Evolutionary conservation across 1,140 invertebrate genomes (phyloP), one percentile per base, ranked within the genome.

Genomic region (Contarinia nasturtii): DNA sequence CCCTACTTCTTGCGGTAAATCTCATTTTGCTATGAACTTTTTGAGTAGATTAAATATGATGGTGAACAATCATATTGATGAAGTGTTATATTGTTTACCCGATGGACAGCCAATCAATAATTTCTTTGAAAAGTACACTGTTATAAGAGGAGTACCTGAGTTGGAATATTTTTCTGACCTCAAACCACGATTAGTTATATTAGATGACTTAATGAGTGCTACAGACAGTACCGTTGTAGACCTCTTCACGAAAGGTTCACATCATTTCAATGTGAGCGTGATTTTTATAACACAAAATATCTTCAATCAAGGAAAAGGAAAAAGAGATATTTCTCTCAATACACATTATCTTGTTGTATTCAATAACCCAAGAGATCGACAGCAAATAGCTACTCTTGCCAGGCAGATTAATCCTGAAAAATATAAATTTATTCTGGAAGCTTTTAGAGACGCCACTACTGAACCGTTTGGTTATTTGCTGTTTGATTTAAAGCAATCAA

Each of bases 151-250:
- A 10, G 8, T 36, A 36, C 34, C 34, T 10, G 8, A 8, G 8
- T 10, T 10, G n/a, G 34, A 10, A n/a, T n/a, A 10, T 36, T n/a
- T 36, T 36, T 8, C 8, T 8, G 34, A 36, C 34, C 34, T 8
- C 8, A 36, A 36, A n/a, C 34, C 34, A 10, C 8, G 34, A n/a
- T n/a, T 36, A 8, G n/a, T 36, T n/a, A 36, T 36, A 36, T 10
- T 48, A 15, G 48, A 49, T 22, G 48, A 49, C 21, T 40, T 49
- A 17, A 44, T 45, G 43, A 45, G 48, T n/a, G 48, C 45, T n/a
- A 34, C 48, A 33, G 43, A 45, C 22, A 42, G 20, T 10, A n/a
- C 7, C 15, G 43, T 49, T 19, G 43, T 49, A 2, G 48, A 49
- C 45, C 33, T 49, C n/a, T 49, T 49, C 36, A 49, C 42, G 2